Conservation (phyloP, 2,888 invertebrate species). For the Caenorhabditis becei region DNA sequence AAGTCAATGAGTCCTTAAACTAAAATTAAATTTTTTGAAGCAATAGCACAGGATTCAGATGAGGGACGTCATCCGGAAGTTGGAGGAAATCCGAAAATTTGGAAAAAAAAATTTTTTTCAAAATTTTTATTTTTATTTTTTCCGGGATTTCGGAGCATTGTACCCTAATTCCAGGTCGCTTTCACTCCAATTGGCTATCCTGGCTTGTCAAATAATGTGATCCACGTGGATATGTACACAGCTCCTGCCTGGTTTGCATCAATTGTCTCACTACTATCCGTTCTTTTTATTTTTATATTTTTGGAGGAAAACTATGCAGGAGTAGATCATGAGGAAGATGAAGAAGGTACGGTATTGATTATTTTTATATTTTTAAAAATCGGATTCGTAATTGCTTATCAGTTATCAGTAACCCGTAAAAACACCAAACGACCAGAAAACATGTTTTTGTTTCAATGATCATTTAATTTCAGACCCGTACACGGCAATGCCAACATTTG, state of each 20-base stretch:
- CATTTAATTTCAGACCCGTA: constrained; percentile 60
- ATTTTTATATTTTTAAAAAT: too few relatives aligned
- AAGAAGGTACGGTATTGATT: constrained; percentile 37
- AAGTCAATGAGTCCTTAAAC: too few relatives aligned
- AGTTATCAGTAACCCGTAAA: too few relatives aligned
- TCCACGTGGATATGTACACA: constrained; percentile 75
- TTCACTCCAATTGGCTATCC: constrained; percentile 74
- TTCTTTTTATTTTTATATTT: constrained; percentile 67
- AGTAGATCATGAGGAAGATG: constrained; percentile 57
- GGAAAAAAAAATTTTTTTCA: neutral
- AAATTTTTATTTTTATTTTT: too few relatives aligned
- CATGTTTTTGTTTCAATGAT: neutral
- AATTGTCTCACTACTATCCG: constrained; percentile 66
- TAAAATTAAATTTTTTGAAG: too few relatives aligned
- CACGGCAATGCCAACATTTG: constrained; percentile 69
- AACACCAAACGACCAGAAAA: neutral
- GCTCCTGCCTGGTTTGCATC: constrained; percentile 74
- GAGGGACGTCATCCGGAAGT: too few relatives aligned
- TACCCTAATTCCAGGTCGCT: constrained; percentile 67
- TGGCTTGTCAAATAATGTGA: constrained; percentile 38
- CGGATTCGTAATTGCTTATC: too few relatives aligned
- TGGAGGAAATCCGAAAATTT: too few relatives aligned
- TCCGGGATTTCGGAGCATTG: too few relatives aligned
- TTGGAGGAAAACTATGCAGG: constrained; percentile 68
- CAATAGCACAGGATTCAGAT: too few relatives aligned